phyloP scores from a whole-genome alignment of 2,888 invertebrate genomes.

The Drosophila picticornis region DNA sequence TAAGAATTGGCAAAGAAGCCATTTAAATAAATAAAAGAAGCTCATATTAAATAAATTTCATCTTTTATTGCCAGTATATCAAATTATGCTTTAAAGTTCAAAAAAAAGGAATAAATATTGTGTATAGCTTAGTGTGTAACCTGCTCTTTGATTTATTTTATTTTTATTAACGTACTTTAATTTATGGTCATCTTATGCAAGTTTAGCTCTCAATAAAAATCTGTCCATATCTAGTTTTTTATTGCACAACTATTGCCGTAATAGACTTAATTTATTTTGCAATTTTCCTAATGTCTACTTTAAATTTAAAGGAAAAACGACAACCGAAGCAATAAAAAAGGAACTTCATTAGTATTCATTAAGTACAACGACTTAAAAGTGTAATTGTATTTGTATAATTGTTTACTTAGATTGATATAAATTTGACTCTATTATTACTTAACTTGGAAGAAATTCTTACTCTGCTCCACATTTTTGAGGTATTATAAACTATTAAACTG shows the following conservation, averaged over 20 bases:
- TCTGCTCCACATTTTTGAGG: background rate
- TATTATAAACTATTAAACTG: no score
- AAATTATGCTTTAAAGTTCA: background rate
- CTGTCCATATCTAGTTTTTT: background rate
- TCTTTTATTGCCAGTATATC: background rate
- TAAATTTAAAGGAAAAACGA: background rate
- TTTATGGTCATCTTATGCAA: background rate
- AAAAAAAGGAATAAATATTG: background rate
- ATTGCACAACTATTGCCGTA: background rate
- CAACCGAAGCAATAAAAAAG: background rate
- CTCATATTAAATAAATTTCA: background rate
- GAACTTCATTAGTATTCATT: background rate
- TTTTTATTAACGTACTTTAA: background rate
- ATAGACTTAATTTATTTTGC: background rate
- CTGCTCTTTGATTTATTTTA: background rate
- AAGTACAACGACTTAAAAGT: background rate
- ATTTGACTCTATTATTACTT: background rate
- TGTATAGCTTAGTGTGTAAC: background rate
- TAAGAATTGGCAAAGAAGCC: background rate
- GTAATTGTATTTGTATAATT: background rate
- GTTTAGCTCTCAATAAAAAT: background rate
- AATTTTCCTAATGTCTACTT: background rate
- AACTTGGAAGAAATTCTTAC: background rate
- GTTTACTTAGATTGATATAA: background rate
- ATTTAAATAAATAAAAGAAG: background rate